These are phyloP conservation scores for Polyodon spathula DNA, from an alignment of 2,113 vertebrate genomes.

Conservation along the genomic window DNA sequence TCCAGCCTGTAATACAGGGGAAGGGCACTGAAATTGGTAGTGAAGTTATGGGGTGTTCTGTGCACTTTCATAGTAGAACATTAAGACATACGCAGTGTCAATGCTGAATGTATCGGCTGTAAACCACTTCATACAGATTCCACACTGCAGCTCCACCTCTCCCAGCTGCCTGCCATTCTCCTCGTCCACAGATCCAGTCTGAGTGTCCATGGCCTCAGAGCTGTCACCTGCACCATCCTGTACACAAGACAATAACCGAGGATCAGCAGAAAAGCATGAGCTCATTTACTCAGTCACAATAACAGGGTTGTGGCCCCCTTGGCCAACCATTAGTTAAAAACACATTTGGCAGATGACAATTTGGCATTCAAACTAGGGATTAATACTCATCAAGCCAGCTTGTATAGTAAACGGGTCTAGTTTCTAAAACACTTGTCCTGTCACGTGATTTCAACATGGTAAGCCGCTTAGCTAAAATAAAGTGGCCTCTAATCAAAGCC, in stretches of 20 bases:
- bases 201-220: conserved; percentile 66
- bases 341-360: neutral
- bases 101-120: conserved; percentile 87
- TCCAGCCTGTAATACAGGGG: too few relatives aligned
- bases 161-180: conserved; percentile 82
- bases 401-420: neutral
- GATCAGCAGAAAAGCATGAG: neutral
- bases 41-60: too few relatives aligned
- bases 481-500: too few relatives aligned
- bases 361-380: neutral
- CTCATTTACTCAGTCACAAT: neutral
- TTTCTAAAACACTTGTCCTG: neutral
- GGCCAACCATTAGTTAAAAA: accelerated
- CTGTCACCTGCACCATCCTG: conserved; percentile 72
- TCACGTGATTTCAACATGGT: too few relatives aligned
- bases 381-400: neutral
- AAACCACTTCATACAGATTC: conserved; percentile 94
- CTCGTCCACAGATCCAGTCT: conserved; percentile 79
- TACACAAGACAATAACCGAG: conserved; percentile 18
- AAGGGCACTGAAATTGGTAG: too few relatives aligned
- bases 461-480: too few relatives aligned
- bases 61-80: neutral
- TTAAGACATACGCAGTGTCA: conserved; percentile 75
- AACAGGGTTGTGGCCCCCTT: accelerated
- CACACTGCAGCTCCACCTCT: conserved; percentile 90